Conservation (phyloP, 2,888 invertebrate species). For the Sabellastarte sp. region DNA sequence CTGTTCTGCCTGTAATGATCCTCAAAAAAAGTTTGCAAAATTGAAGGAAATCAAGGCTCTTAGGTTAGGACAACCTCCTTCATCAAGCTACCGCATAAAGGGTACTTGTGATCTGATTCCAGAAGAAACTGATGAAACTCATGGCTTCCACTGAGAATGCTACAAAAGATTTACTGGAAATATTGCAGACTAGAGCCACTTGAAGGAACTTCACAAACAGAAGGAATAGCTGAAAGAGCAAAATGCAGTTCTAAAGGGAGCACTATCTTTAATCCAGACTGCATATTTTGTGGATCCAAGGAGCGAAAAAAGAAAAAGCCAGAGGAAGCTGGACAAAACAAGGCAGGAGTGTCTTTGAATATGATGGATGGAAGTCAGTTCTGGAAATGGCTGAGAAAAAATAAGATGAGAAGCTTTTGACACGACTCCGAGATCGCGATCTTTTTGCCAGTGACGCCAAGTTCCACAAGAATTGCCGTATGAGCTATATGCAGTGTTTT, state of each 20-base stretch:
- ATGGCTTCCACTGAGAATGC: conserved; percentile 3
- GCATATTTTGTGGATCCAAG: conserved; percentile 6
- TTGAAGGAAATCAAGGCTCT: not conserved
- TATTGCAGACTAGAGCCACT: not conserved
- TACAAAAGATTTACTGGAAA: not conserved
- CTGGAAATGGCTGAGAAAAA: conserved; percentile 5
- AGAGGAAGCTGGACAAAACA: conserved; percentile 1
- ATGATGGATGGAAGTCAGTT: conserved; percentile 3
- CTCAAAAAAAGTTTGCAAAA: not conserved
- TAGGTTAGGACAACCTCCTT: not conserved
- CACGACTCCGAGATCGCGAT: conserved; percentile 4
- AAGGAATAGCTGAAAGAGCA: not conserved
- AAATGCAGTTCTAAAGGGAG: not conserved
- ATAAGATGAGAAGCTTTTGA: not conserved
- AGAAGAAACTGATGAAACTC: not conserved
- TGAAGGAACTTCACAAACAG: not conserved
- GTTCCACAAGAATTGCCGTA: not conserved
- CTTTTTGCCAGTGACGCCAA: conserved; percentile 5
- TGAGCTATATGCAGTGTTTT: not conserved
- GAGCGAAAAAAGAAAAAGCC: not conserved
- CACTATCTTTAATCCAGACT: conserved; percentile 6
- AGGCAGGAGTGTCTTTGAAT: not conserved
- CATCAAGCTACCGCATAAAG: not conserved
- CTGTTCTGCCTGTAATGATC: no score
- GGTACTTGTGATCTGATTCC: not conserved